Evolutionary conservation across 2,888 invertebrate genomes (phyloP).

Genomic region (Cerceris ruficornis): DNA sequence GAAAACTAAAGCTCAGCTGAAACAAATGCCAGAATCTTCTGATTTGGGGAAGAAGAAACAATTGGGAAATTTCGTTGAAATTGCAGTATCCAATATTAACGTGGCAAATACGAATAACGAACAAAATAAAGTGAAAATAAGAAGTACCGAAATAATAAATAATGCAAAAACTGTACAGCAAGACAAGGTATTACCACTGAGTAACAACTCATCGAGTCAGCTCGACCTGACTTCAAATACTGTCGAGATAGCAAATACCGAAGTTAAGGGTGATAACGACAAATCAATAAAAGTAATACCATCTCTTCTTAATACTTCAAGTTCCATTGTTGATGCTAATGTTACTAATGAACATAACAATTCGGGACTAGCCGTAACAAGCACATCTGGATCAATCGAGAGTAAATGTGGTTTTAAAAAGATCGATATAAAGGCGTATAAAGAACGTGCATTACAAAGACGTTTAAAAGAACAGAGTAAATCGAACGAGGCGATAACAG

Average conservation of each 20-base stretch:
- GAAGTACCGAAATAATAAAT: too few species aligned
- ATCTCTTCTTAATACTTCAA: neutral
- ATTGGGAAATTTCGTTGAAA: neutral
- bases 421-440: slow-evolving; percentile 75
- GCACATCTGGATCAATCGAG: neutral
- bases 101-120: neutral
- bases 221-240: too few species aligned
- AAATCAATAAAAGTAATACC: neutral
- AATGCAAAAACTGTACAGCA: too few species aligned
- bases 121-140: too few species aligned
- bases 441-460: slow-evolving; percentile 72
- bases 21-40: slow-evolving; percentile 68
- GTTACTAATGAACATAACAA: neutral
- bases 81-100: neutral
- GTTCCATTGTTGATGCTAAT: neutral
- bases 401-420: slow-evolving; percentile 65
- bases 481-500: neutral
- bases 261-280: neutral
- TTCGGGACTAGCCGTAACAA: neutral
- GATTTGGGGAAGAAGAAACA: slow-evolving; percentile 17
- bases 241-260: neutral
- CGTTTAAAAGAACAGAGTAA: slow-evolving; percentile 35
- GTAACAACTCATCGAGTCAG: too few species aligned
- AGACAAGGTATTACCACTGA: too few species aligned
- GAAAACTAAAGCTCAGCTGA: slow-evolving; percentile 74